phyloP scores from a whole-genome alignment of 2,888 invertebrate genomes.

The Biston betularia region DNA sequence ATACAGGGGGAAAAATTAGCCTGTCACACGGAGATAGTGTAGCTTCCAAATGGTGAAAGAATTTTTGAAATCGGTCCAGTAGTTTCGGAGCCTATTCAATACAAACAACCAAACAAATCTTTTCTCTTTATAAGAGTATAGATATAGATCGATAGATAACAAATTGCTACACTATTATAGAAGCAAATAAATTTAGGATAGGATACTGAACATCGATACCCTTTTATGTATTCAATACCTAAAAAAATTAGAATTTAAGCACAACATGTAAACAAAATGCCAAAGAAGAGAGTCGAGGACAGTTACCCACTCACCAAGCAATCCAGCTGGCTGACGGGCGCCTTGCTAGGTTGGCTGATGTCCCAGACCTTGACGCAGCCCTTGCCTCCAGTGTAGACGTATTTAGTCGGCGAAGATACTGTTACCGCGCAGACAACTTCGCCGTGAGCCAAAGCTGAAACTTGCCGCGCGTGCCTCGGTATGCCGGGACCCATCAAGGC shows the following conservation, averaged over 20 bases:
- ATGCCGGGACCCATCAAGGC: constrained; percentile 97
- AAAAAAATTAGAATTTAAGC: constrained; percentile 23
- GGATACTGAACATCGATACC: background rate
- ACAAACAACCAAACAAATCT: too few relatives aligned
- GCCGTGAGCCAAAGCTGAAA: constrained; percentile 97
- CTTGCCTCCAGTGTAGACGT: constrained; percentile 98
- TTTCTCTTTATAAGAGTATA: too few relatives aligned
- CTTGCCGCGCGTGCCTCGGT: constrained; percentile 96
- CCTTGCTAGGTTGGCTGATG: constrained; percentile 95
- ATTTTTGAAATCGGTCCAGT: too few relatives aligned
- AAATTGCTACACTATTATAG: too few relatives aligned
- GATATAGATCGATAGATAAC: too few relatives aligned
- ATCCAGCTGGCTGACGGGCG: constrained; percentile 96
- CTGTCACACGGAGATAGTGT: too few relatives aligned
- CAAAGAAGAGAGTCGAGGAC: constrained; percentile 63
- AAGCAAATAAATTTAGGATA: too few relatives aligned
- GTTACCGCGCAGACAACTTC: constrained; percentile 99
- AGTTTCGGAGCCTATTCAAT: too few relatives aligned
- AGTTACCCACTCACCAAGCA: constrained; percentile 91
- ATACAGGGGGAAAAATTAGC: too few relatives aligned
- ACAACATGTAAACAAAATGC: constrained; percentile 41
- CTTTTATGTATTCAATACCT: too few relatives aligned
- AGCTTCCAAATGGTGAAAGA: too few relatives aligned
- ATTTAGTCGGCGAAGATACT: constrained; percentile 96
- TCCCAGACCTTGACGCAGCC: constrained; percentile 99